Conservation (phyloP, 2,888 invertebrate genomes). For the Sinopyrophorus schimmeli region DNA sequence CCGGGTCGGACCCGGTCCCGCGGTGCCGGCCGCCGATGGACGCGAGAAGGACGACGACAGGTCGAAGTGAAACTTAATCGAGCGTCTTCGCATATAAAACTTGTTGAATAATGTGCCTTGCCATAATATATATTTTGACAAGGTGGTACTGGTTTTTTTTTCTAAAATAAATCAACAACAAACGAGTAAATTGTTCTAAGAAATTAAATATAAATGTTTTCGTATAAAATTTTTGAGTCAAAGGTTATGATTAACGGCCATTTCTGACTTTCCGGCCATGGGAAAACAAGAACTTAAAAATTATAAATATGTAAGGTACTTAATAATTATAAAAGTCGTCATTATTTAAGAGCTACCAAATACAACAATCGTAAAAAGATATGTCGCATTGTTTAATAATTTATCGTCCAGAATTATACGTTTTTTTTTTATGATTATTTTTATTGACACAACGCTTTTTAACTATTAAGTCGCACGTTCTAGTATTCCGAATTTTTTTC, state of each 20-base stretch:
- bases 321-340: constrained; percentile 25
- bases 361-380: constrained; percentile 19
- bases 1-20: too few relatives aligned
- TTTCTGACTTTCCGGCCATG: constrained; percentile 28
- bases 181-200: constrained; percentile 32
- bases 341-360: constrained; percentile 11
- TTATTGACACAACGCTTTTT: constrained; percentile 16
- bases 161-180: constrained; percentile 26
- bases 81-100: constrained; percentile 16
- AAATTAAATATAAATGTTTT: constrained; percentile 25
- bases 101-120: constrained; percentile 27
- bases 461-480: constrained; percentile 21
- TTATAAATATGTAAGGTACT: constrained; percentile 18
- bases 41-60: constrained; percentile 14
- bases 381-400: constrained; percentile 30
- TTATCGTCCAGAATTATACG: constrained; percentile 23
- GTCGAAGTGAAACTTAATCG: constrained; percentile 5
- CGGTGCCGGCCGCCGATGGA: too few relatives aligned
- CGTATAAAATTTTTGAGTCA: constrained; percentile 30
- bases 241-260: constrained; percentile 27
- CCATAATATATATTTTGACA: constrained; percentile 29
- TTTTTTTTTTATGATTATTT: constrained; percentile 15
- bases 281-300: constrained; percentile 18
- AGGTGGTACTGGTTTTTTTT: constrained; percentile 19
- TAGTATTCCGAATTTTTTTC: constrained; percentile 13